phyloP scores from a whole-genome alignment of 2,797 vertebrate genomes.

The Sebastes dallii region DNA sequence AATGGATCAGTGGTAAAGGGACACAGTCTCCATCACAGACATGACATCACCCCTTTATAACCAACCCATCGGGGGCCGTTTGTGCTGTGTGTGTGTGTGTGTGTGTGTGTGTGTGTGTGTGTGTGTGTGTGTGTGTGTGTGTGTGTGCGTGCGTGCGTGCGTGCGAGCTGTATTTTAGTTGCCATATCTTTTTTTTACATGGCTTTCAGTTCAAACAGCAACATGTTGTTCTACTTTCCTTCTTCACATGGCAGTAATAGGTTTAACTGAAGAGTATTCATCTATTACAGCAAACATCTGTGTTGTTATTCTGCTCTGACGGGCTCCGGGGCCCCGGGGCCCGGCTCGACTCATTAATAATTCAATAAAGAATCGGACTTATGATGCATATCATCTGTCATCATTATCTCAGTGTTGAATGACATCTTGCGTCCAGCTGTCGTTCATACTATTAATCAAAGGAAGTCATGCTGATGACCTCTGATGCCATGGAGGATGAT shows the following conservation, averaged over 20 bases:
- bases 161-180: not conserved
- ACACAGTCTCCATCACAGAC: constrained; percentile 73
- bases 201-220: not conserved
- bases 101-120: constrained; percentile 1
- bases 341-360: constrained; percentile 57
- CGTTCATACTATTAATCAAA: constrained; percentile 16
- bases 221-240: constrained; percentile 28
- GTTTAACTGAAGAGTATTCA: constrained; percentile 10
- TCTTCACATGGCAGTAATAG: constrained; percentile 22
- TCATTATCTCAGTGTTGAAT: constrained; percentile 49
- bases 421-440: constrained; percentile 45
- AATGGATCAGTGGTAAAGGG: constrained; percentile 71
- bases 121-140: not conserved
- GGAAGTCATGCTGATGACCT: constrained; percentile 4
- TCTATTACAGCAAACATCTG: constrained; percentile 44
- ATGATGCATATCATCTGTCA: constrained; percentile 48
- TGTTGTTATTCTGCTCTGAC: constrained; percentile 25
- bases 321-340: not conserved
- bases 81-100: constrained; percentile 36
- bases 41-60: constrained; percentile 80
- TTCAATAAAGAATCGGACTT: constrained; percentile 49
- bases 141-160: not conserved
- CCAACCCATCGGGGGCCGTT: constrained; percentile 64
- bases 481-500: not conserved
- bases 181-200: not conserved